These are phyloP conservation scores for Hydra vulgaris DNA, from an alignment of 30 jellyfish, hydroid and myxozoan genomes.

Conservation along the genomic window DNA sequence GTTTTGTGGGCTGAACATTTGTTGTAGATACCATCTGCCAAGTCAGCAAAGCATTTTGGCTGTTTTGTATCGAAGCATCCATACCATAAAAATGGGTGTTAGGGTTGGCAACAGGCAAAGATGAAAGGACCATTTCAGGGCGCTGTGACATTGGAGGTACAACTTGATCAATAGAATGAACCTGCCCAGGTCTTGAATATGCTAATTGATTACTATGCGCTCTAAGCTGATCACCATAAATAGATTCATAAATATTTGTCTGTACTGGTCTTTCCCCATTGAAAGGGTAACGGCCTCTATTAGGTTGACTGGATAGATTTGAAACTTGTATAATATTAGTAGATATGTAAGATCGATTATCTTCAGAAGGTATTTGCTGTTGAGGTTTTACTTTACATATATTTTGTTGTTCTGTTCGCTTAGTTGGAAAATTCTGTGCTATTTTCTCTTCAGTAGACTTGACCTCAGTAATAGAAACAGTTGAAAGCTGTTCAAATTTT, in stretches of 20 bases:
- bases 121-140: constrained; percentile 37
- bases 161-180: constrained; percentile 29
- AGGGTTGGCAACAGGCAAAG: constrained; percentile 27
- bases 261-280: constrained; percentile 6
- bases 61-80: constrained; percentile 40
- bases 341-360: background rate
- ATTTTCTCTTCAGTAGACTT: constrained; percentile 18
- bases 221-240: constrained; percentile 5
- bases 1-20: constrained; percentile 42
- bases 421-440: constrained; percentile 5
- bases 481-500: constrained; percentile 17
- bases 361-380: constrained; percentile 41
- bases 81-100: constrained; percentile 28
- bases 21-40: constrained; percentile 83
- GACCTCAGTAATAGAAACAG: constrained; percentile 14
- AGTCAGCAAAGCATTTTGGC: constrained; percentile 58
- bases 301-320: background rate
- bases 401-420: constrained; percentile 52
- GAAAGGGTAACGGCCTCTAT: background rate
- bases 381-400: constrained; percentile 95
- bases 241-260: background rate
- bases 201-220: constrained; percentile 37
- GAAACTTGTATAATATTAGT: background rate
- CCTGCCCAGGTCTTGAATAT: constrained; percentile 30
- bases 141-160: constrained; percentile 65